These are phyloP conservation scores for Bombus huntii DNA, from an alignment of 1,140 invertebrate genomes.

Conservation along the genomic window DNA sequence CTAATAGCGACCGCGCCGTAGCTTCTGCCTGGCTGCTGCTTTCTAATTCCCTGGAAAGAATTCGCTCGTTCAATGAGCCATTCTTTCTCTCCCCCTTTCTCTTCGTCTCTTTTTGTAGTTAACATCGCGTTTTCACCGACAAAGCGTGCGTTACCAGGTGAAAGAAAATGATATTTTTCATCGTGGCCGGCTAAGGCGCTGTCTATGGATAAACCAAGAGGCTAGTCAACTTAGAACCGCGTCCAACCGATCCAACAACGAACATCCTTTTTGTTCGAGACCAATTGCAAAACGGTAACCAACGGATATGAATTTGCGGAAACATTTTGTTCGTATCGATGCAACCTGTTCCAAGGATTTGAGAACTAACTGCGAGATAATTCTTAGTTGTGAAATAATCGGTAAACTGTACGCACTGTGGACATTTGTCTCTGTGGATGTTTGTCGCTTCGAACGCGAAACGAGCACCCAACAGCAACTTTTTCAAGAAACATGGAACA, in stretches of 20 bases:
- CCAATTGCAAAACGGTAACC: no score
- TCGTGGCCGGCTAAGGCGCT: not conserved
- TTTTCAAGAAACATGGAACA: not conserved
- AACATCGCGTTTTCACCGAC: not conserved
- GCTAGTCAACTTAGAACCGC: no score
- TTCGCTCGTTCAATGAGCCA: conserved; percentile 2
- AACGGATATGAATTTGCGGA: no score
- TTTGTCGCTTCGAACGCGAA: no score
- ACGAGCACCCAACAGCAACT: no score
- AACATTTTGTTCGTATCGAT: no score
- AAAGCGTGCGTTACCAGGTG: not conserved
- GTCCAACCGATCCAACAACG: no score
- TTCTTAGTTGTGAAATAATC: not conserved
- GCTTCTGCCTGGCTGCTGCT: conserved; percentile 3
- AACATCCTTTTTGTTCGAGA: no score
- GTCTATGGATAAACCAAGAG: no score
- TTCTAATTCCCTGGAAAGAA: conserved; percentile 41
- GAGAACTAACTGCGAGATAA: no score
- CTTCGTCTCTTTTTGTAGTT: not conserved
- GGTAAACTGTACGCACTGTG: not conserved
- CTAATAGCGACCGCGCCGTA: not conserved
- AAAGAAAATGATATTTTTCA: conserved; percentile 25
- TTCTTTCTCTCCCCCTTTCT: not conserved
- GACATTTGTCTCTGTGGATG: no score
- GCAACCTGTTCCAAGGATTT: no score